Conservation (phyloP, 2,113 vertebrate species). For the Microcebus murinus region DNA sequence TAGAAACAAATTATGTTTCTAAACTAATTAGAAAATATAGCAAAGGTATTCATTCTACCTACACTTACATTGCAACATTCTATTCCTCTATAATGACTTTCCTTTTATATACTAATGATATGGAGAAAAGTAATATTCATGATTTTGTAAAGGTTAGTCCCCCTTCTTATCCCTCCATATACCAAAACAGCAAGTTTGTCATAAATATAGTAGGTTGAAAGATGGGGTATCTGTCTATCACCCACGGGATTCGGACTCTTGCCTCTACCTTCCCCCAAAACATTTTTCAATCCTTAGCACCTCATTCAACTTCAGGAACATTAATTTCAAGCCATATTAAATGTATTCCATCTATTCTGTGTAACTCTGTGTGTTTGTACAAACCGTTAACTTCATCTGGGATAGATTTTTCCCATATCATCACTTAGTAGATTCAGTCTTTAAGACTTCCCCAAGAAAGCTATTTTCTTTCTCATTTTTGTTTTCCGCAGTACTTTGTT, state of each 20-base stretch:
- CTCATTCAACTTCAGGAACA: neutral
- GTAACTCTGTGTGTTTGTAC: neutral
- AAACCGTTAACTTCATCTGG: neutral
- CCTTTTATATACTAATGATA: neutral
- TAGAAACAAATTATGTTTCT: neutral
- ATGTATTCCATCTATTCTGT: neutral
- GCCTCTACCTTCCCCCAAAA: neutral
- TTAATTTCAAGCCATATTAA: neutral
- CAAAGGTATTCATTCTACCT: neutral
- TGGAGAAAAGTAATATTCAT: neutral
- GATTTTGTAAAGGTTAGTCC: neutral
- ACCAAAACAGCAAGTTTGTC: neutral
- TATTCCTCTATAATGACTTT: neutral
- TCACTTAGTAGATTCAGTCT: neutral
- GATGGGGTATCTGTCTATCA: neutral
- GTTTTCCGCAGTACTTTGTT: neutral
- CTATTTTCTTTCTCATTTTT: neutral
- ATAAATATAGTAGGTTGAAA: neutral
- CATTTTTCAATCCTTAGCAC: neutral
- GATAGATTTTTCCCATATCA: neutral
- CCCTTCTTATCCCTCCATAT: neutral
- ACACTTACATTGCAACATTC: neutral
- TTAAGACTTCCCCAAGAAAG: neutral
- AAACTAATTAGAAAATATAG: conserved; percentile 19
- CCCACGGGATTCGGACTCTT: neutral